Conservation (phyloP, 1,140 invertebrate genomes). For the Hycleus cichorii region DNA sequence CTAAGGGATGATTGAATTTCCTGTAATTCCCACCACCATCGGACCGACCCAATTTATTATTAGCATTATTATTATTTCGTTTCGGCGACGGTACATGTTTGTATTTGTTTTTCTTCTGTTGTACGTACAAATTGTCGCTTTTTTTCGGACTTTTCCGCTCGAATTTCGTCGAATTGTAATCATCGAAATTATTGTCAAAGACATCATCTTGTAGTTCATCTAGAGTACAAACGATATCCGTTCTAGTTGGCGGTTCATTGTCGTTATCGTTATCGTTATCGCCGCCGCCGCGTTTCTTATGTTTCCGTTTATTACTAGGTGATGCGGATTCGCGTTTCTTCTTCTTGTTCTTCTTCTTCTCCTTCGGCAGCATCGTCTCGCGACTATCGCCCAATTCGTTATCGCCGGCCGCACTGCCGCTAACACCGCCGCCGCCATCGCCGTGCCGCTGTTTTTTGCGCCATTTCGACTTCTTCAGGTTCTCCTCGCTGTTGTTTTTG, state of each 20-base stretch:
- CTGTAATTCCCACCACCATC: too few relatives aligned
- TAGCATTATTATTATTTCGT: too few relatives aligned
- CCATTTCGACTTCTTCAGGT: conserved; percentile 36
- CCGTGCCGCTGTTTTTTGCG: conserved; percentile 33
- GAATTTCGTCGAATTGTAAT: conserved; percentile 18
- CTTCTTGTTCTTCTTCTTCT: conserved; percentile 38
- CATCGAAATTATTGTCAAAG: conserved; percentile 35
- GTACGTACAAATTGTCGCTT: conserved; percentile 37
- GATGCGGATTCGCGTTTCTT: conserved; percentile 36
- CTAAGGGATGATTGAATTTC: conserved; percentile 23
- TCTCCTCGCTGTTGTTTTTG: conserved; percentile 34
- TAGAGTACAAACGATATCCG: conserved; percentile 35
- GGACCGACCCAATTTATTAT: too few relatives aligned
- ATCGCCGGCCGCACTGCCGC: conserved; percentile 35
- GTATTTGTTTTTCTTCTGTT: conserved; percentile 34
- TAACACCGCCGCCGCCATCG: conserved; percentile 33
- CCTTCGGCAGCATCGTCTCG: conserved; percentile 41
- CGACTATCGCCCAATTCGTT: conserved; percentile 37
- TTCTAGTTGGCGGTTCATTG: conserved; percentile 28
- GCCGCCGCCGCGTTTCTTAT: conserved; percentile 22
- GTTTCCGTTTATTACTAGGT: conserved; percentile 27
- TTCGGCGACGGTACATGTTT: too few relatives aligned
- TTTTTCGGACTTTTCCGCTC: conserved; percentile 35
- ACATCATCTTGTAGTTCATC: conserved; percentile 41
- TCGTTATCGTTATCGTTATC: conserved; percentile 28